Percentiles rank a stretch among this genome's conserved stretches.
Evolutionary conservation across 2,888 invertebrate species (phyloP).

Genomic region (Morpho helenor): DNA sequence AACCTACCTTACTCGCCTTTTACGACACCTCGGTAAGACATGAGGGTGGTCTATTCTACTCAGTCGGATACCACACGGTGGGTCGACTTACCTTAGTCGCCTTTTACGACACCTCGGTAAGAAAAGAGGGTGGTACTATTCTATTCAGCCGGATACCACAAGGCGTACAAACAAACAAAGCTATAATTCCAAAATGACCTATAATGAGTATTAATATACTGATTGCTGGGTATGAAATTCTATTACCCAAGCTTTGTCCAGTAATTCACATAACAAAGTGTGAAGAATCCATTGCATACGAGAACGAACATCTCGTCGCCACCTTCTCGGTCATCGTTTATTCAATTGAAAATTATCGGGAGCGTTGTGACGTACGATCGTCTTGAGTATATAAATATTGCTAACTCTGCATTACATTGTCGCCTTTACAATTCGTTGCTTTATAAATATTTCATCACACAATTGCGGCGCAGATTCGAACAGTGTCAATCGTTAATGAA

Average conservation of each 20-base stretch:
- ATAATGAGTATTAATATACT: no score
- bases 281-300: slow-evolving; percentile 43
- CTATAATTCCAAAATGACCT: no score
- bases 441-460: slow-evolving; percentile 1
- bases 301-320: slow-evolving; percentile 37
- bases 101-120: no score
- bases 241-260: background rate
- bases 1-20: no score
- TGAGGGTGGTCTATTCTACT: no score
- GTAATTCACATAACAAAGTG: slow-evolving; percentile 61
- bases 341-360: slow-evolving; percentile 69
- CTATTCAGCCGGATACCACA: no score
- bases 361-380: slow-evolving; percentile 51
- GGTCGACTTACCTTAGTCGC: no score
- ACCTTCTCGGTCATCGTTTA: slow-evolving; percentile 49
- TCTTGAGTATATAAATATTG: slow-evolving; percentile 39
- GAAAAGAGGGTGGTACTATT: no score
- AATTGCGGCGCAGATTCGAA: background rate
- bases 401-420: slow-evolving; percentile 15
- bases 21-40: no score
- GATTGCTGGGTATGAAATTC: no score
- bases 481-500: background rate
- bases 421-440: slow-evolving; percentile 2
- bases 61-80: no score
- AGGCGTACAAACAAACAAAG: no score